Base-by-base conservation (phyloP, 1,140 invertebrate species). In the Sarcophaga bullata region DNA sequence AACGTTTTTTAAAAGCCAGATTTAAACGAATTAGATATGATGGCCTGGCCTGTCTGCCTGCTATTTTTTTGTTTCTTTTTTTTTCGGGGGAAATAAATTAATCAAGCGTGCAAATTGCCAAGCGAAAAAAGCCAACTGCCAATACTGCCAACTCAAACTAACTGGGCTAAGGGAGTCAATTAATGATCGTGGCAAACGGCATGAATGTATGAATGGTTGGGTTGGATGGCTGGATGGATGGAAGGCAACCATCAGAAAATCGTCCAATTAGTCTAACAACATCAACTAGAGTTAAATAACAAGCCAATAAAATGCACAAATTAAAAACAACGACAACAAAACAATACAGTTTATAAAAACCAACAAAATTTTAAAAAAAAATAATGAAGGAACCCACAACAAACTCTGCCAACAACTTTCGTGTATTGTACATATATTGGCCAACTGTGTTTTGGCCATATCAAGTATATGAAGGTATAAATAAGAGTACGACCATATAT, bases 201-300 rank as follows among this genome's bases (percentile, higher is more conserved):
- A 37, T 37, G 25, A 37, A 37, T 37, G 4, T 37, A 37, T 58
- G 15, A 4, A 58, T 58, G 52, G n/a, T 10, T 58, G 10, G 11
- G 10, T n/a, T 7, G 6, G 62, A 68, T 8, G 58, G 17, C 13
- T 3, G 8, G 15, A 62, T n/a, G 15, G n/a, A 62, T n/a, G 13
- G n/a, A 58, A 8, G 15, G 8, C 75, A 78, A 78, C 75, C 75
- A 78, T 78, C 49, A 78, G 48, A 78, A 52, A 78, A 78, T 78
- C 75, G 75, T 78, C 75, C 75, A 78, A 78, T 78, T 78, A 78
- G 75, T 19, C 75, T 78, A 78, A 78, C 75, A 78, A 78, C 75
- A 78, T 78, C 75, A 78, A 78, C 75, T 78, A 78, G 48, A 78
- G 48, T 78, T 78, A 78, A 78, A 78, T 78, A 78, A 78, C 75